Conservation (phyloP, 2,797 vertebrate species). For the Brotula barbata region DNA sequence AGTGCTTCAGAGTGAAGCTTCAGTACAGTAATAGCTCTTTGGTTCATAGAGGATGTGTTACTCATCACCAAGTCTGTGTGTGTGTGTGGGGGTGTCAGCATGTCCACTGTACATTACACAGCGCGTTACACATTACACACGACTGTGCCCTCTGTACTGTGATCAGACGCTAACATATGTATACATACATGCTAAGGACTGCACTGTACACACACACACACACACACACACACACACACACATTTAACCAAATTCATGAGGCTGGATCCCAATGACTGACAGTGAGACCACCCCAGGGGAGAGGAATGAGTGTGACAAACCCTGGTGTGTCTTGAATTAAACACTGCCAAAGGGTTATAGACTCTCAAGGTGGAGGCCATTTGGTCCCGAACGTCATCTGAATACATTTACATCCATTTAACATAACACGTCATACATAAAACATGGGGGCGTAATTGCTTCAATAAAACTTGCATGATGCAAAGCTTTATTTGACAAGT, state of each 20-base stretch:
- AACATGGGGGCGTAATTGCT: conserved; percentile 57
- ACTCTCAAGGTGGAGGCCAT: conserved; percentile 48
- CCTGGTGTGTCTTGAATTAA: conserved; percentile 29
- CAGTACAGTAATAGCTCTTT: conserved; percentile 21
- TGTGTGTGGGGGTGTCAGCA: conserved; percentile 23
- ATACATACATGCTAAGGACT: neutral
- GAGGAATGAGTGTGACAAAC: conserved; percentile 25
- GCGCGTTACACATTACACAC: neutral
- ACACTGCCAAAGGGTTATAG: conserved; percentile 24
- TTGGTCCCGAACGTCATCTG: conserved; percentile 38
- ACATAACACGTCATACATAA: conserved; percentile 58
- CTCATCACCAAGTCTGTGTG: conserved; percentile 14
- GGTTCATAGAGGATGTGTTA: conserved; percentile 23
- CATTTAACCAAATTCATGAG: conserved; percentile 17
- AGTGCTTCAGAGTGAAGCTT: conserved; percentile 18
- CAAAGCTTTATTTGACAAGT: conserved; percentile 37
- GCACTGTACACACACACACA: conserved; percentile 10
- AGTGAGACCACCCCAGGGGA: conserved; percentile 1
- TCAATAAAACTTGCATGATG: conserved; percentile 44
- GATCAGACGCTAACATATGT: conserved; percentile 4
- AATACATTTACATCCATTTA: conserved; percentile 68
- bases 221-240: conserved; percentile 13
- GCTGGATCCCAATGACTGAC: conserved; percentile 33
- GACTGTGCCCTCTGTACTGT: neutral
- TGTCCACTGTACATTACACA: conserved; percentile 11